These are phyloP conservation scores for Toxotes lorentzi DNA, from an alignment of 2,797 vertebrate species.

Conservation along the genomic window DNA sequence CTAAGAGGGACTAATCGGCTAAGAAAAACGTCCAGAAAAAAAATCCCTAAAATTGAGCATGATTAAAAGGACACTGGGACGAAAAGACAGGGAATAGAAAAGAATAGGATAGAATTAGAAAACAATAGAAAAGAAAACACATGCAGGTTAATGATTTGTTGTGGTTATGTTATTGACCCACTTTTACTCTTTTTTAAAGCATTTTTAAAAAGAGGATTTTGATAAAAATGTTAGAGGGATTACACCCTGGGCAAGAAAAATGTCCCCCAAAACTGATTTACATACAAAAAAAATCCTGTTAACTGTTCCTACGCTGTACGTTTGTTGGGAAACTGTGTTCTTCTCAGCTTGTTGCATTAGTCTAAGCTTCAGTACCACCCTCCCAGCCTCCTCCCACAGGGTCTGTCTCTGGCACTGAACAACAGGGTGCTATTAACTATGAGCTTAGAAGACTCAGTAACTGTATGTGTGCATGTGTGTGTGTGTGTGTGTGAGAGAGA, in stretches of 20 bases:
- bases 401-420: constrained; percentile 79
- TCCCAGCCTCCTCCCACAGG: constrained; percentile 60
- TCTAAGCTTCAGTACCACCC: constrained; percentile 39
- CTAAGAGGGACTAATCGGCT: constrained; percentile 41
- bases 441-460: constrained; percentile 73
- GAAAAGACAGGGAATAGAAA: not conserved
- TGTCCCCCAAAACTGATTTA: constrained; percentile 11
- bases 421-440: constrained; percentile 79
- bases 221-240: constrained; percentile 6
- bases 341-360: constrained; percentile 45
- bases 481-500: constrained; percentile 26
- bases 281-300: not conserved
- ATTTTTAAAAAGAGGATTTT: constrained; percentile 9
- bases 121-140: constrained; percentile 6
- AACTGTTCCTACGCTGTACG: constrained; percentile 22
- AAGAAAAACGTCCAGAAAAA: constrained; percentile 37
- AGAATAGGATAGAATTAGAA: constrained; percentile 15
- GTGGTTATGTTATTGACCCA: constrained; percentile 22
- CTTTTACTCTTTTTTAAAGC: constrained; percentile 7
- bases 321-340: constrained; percentile 37
- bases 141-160: constrained; percentile 22
- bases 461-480: constrained; percentile 55
- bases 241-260: not conserved
- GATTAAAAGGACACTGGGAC: constrained; percentile 6
- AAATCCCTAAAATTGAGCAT: constrained; percentile 30